Percentiles rank a stretch among this genome's conserved stretches.
Conservation (phyloP, 1,140 invertebrate genomes). For the Cheumatopsyche charites region DNA sequence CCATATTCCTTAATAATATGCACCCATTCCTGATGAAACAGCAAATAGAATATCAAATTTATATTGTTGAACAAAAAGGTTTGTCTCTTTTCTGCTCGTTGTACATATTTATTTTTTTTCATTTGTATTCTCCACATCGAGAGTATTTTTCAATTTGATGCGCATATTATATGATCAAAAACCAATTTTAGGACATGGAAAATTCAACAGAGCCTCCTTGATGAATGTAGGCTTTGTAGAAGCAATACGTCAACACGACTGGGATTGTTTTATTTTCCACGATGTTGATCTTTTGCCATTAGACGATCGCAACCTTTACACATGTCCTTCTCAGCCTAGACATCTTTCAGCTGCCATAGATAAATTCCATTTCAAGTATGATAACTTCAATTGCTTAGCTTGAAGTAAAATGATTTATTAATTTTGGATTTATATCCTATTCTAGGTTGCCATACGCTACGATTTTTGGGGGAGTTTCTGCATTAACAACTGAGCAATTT, state of each 20-base stretch:
- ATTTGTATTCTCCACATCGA: background rate
- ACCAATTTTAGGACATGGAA: slow-evolving; percentile 61
- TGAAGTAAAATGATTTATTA: background rate
- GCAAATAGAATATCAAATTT: slow-evolving; percentile 91
- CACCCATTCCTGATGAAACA: slow-evolving; percentile 91
- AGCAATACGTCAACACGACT: slow-evolving; percentile 75
- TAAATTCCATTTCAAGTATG: slow-evolving; percentile 65
- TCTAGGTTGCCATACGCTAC: slow-evolving; percentile 83
- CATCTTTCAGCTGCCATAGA: slow-evolving; percentile 96
- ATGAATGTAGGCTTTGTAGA: slow-evolving; percentile 96
- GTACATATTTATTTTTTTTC: background rate
- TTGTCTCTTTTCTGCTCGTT: slow-evolving; percentile 39
- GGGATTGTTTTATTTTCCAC: slow-evolving; percentile 94
- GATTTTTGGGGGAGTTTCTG: slow-evolving; percentile 90
- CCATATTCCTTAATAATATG: slow-evolving; percentile 84
- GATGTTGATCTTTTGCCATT: slow-evolving; percentile 94
- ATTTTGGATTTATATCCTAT: slow-evolving; percentile 39
- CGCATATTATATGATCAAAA: background rate
- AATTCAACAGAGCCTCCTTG: slow-evolving; percentile 90
- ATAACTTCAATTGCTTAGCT: background rate
- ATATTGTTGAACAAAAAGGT: slow-evolving; percentile 91
- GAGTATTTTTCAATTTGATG: background rate
- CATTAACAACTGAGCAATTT: slow-evolving; percentile 83
- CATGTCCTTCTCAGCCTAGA: slow-evolving; percentile 85
- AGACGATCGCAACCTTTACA: slow-evolving; percentile 91